phyloP scores from a whole-genome alignment of 2,797 vertebrate genomes.

The Notamacropus eugenii region DNA sequence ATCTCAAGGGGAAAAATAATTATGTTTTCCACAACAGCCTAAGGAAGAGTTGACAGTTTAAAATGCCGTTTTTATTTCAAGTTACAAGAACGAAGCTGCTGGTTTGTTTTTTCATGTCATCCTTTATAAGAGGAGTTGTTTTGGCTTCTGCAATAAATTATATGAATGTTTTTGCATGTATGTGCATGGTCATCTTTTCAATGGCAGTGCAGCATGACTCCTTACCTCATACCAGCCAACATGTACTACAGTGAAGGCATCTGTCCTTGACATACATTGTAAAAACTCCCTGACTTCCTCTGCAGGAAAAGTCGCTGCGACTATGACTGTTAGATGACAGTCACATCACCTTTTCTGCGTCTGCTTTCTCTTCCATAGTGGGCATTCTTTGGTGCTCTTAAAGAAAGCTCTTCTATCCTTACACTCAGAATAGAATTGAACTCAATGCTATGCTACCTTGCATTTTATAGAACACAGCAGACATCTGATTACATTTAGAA shows the following conservation, averaged over 20 bases:
- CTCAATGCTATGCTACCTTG: neutral
- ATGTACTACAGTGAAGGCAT: neutral
- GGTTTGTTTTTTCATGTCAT: neutral
- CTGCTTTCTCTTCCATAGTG: neutral
- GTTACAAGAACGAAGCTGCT: neutral
- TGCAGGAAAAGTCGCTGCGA: neutral
- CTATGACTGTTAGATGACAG: neutral
- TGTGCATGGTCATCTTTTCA: neutral
- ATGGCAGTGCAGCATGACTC: neutral
- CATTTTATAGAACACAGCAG: neutral
- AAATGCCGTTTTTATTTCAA: neutral
- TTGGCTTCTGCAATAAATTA: neutral
- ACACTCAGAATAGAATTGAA: neutral
- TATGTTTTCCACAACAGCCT: neutral
- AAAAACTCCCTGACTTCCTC: neutral
- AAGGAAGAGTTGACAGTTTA: neutral
- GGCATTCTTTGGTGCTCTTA: neutral
- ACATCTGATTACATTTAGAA: neutral
- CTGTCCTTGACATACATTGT: neutral
- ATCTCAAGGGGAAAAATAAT: neutral
- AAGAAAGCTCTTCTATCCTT: neutral
- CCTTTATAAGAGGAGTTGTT: neutral
- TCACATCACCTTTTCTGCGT: neutral
- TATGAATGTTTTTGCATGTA: neutral
- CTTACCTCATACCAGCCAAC: neutral